Evolutionary conservation across 2,113 vertebrate species (phyloP), one percentile per base, ranked within the genome.

Genomic region (Ramphastos sulfuratus): DNA sequence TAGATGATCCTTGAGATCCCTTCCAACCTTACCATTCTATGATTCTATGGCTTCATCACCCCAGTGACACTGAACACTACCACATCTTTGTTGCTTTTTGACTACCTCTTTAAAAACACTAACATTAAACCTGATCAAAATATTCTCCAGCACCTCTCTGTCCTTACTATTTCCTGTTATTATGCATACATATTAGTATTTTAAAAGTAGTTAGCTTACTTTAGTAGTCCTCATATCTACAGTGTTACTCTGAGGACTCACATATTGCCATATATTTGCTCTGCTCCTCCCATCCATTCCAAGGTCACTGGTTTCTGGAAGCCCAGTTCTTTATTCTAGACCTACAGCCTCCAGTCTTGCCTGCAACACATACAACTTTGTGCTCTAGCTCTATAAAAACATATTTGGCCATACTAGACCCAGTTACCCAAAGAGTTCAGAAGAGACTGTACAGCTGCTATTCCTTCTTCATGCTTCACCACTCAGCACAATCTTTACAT

Each of bases 391-490:
- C 69, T 78, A 21, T 48, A 54, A 87, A 90, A 77, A 85, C 44
- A n/a, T n/a, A 79, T 69, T 64, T 84, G 88, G 44, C 30, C 61
- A 56, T 30, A 60, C 66, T 24, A 87, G 75, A 91, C 48, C 27
- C 69, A 71, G 48, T 67, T 93, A 94, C 74, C 54, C 80, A 94
- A 83, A 75, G 73, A 79, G 71, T 21, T 81, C 77, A 39, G 61
- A 93, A n/a, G 76, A 90, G 33, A 21, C 70, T 28, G 28, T 27
- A 33, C 65, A 88, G 81, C 81, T 92, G 86, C 82, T 60, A 19
- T 42, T 92, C 78, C 71, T 58, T 92, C 74, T 93, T 84, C 91
- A 90, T 33, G 90, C 90, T 84, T 87, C 80, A 85, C 59, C 55
- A 82, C 92, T 66, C 89, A 64, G 59, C 3, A 7, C 61, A 82